Conservation (phyloP, 2,888 invertebrate genomes). For the Lasioglossum malachurum region DNA sequence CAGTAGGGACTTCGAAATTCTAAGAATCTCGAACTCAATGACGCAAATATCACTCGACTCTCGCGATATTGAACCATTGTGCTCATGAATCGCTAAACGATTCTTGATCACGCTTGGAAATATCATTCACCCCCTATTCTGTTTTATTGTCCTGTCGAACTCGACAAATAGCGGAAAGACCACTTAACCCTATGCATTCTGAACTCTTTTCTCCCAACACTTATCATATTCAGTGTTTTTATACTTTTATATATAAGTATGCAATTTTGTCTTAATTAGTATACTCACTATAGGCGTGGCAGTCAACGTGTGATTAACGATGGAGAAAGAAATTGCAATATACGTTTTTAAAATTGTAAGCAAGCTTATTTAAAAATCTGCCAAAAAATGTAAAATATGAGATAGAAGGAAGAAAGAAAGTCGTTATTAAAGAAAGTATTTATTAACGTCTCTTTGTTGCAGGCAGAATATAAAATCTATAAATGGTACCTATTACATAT, state of each 20-base stretch:
- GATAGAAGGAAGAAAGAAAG: neutral
- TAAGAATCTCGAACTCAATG: conserved; percentile 35
- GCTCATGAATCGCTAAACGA: conserved; percentile 23
- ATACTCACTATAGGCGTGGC: too few species aligned
- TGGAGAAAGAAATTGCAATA: neutral
- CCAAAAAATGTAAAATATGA: neutral
- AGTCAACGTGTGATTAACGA: too few species aligned
- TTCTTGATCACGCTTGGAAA: neutral
- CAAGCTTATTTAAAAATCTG: neutral
- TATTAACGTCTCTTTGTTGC: neutral
- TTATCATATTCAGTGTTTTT: too few species aligned
- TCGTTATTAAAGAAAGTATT: neutral
- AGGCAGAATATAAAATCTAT: neutral
- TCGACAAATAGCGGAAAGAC: neutral
- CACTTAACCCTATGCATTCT: neutral
- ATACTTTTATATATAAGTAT: too few species aligned
- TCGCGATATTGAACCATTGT: conserved; percentile 16
- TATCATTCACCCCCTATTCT: conserved; percentile 4
- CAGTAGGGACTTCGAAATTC: conserved; percentile 27
- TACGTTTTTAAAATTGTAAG: neutral
- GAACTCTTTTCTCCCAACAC: neutral
- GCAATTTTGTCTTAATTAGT: too few species aligned
- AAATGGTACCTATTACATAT: neutral
- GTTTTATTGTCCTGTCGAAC: neutral
- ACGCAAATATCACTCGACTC: conserved; percentile 25